Evolutionary conservation across 2,888 invertebrate genomes (phyloP), one percentile per base, ranked within the genome.

Genomic region (Clusia tigrina): DNA sequence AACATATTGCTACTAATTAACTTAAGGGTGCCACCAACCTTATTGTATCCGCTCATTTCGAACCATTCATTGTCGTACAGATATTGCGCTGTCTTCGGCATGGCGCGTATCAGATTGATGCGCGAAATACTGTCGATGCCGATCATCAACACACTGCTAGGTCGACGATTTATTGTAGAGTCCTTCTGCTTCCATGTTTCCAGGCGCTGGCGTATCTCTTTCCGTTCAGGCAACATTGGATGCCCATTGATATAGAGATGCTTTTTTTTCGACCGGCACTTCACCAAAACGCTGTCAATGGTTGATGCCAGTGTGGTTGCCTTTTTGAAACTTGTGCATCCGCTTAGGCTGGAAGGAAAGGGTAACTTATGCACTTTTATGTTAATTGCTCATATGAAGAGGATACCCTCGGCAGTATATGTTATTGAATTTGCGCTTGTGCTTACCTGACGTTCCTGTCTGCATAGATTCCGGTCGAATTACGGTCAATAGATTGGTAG

Each of bases 41-140:
- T 88, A 74, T 88, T 87, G 80, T 93, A 94, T 1, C 92, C 95
- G 69, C 89, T 87, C 79, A 91, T 86, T 65, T 89, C 89, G 51
- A 91, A 84, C 87, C 92, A 93, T 62, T 87, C 89, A 62, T 89
- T 88, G 20, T 89, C 86, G 53, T 88, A 84, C 37, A 96, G 85
- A 78, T 89, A 90, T 17, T 86, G 83, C 1, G 87, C 85, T 0
- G 94, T 94, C 74, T 87, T 86, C 0, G 91, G 90, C 89, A 95
- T 89, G 9, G 91, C 89, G 57, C 93, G 86, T 20, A 89, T 86
- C 61, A 93, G 87, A 78, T 95, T 93, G 48, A 92, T 84, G 61
- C 94, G 84, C 0, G 95, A 95, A 72, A 95, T 89, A 52, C 93
- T 92, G 78, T 95, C 95, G 72, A 96, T 90, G 42, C 95, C 95